phyloP scores from a whole-genome alignment of 2,888 invertebrate species.

The Nomada ruficornis region DNA sequence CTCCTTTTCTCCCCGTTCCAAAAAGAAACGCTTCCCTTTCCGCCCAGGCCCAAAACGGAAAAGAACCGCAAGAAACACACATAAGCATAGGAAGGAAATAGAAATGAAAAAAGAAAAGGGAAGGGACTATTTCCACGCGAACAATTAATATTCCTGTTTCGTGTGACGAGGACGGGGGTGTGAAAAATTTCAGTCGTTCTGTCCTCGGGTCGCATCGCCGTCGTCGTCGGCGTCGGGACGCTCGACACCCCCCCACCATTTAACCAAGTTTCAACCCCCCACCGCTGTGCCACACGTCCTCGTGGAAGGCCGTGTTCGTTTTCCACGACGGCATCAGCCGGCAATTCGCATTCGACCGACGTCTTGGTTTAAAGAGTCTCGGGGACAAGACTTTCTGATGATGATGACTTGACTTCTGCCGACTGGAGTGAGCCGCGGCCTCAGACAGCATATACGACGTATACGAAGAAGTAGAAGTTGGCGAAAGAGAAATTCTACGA shows the following conservation, averaged over 20 bases:
- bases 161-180: conserved; percentile 26
- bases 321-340: conserved; percentile 77
- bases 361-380: conserved; percentile 89
- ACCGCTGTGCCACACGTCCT: conserved; percentile 56
- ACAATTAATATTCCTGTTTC: conserved; percentile 3
- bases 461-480: conserved; percentile 28
- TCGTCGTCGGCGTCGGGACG: conserved; percentile 68
- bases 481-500: not conserved
- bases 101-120: conserved; percentile 4
- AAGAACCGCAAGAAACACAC: too few species aligned
- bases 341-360: conserved; percentile 97
- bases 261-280: conserved; percentile 32
- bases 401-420: conserved; percentile 93
- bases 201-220: conserved; percentile 10
- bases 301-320: conserved; percentile 68
- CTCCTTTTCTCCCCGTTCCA: too few species aligned
- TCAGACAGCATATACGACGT: conserved; percentile 62
- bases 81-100: not conserved
- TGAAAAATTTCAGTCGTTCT: conserved; percentile 36
- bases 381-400: conserved; percentile 87
- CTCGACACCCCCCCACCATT: conserved; percentile 69
- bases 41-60: too few species aligned
- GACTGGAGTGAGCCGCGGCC: conserved; percentile 85
- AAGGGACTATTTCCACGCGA: not conserved
- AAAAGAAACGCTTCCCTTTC: not conserved